phyloP scores from a whole-genome alignment of 2,888 invertebrate species.

The Aleiodes alternator region DNA sequence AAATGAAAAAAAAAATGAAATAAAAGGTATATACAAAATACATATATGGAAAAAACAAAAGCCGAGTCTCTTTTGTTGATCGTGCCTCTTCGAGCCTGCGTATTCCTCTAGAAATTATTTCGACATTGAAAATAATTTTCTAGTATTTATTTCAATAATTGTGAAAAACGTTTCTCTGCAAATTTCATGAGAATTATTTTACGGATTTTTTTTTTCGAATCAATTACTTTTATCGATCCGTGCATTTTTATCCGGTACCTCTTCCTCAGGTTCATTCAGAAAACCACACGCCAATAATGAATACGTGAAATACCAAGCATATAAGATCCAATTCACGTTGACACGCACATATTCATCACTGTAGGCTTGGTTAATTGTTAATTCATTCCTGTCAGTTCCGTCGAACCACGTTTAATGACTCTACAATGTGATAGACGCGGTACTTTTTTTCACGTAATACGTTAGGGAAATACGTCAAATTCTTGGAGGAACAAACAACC shows the following conservation, averaged over 20 bases:
- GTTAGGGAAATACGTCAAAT: constrained; percentile 26
- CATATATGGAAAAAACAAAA: constrained; percentile 6
- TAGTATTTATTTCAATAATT: no score
- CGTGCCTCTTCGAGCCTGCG: constrained; percentile 25
- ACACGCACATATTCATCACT: constrained; percentile 15
- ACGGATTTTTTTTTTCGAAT: background rate
- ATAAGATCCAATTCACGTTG: constrained; percentile 21
- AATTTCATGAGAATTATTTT: background rate
- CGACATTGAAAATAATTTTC: background rate
- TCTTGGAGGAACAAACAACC: constrained; percentile 46
- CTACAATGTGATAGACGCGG: constrained; percentile 69
- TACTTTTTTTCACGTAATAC: constrained; percentile 22
- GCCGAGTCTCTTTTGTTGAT: constrained; percentile 24
- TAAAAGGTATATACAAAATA: background rate
- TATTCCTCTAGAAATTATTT: constrained; percentile 10
- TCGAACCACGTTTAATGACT: constrained; percentile 69
- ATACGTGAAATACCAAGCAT: constrained; percentile 1
- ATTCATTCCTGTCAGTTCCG: constrained; percentile 70
- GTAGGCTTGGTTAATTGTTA: constrained; percentile 65
- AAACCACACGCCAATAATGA: constrained; percentile 11
- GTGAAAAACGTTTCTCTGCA: background rate
- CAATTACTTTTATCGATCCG: background rate
- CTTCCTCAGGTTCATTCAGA: background rate
- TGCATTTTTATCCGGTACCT: background rate
- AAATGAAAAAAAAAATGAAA: background rate